phyloP scores from a whole-genome alignment of 2,113 vertebrate species.

The Centropristis striata region DNA sequence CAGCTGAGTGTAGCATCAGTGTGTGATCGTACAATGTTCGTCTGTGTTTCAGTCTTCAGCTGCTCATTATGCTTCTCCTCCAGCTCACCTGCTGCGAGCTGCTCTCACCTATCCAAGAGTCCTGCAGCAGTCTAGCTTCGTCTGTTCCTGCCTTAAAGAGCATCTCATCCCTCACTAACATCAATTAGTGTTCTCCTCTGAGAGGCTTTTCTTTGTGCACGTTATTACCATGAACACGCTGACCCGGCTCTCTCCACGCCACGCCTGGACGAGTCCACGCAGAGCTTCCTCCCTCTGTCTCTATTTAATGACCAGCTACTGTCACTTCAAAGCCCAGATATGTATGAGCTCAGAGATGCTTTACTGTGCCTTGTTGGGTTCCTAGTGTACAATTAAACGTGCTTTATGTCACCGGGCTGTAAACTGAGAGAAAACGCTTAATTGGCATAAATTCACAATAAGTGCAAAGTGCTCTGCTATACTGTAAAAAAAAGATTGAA shows the following conservation, averaged over 20 bases:
- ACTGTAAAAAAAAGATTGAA: no score
- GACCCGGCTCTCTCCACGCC: conserved; percentile 18
- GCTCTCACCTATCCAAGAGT: conserved; percentile 12
- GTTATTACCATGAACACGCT: conserved; percentile 29
- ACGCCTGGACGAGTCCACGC: conserved; percentile 25
- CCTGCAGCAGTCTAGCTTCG: conserved; percentile 38
- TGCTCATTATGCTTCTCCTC: conserved; percentile 9
- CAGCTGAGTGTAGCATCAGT: no score
- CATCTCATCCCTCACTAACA: conserved; percentile 36
- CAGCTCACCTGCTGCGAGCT: conserved; percentile 29
- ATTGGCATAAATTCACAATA: no score
- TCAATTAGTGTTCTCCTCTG: conserved; percentile 38
- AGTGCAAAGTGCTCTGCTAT: no score
- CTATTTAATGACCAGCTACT: conserved; percentile 38
- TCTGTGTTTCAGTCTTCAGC: conserved; percentile 4
- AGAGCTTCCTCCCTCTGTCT: background rate
- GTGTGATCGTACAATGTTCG: background rate
- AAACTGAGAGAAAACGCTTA: no score
- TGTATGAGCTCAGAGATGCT: conserved; percentile 10
- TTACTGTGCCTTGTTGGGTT: conserved; percentile 18
- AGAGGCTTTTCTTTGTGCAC: conserved; percentile 6
- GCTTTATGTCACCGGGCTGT: conserved; percentile 10
- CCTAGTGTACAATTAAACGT: conserved; percentile 15
- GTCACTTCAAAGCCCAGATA: conserved; percentile 31
- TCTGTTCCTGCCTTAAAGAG: no score